Evolutionary conservation across 1,140 invertebrate genomes (phyloP), one percentile per base, ranked within the genome.

Genomic region (Drosophila pruinosa): DNA sequence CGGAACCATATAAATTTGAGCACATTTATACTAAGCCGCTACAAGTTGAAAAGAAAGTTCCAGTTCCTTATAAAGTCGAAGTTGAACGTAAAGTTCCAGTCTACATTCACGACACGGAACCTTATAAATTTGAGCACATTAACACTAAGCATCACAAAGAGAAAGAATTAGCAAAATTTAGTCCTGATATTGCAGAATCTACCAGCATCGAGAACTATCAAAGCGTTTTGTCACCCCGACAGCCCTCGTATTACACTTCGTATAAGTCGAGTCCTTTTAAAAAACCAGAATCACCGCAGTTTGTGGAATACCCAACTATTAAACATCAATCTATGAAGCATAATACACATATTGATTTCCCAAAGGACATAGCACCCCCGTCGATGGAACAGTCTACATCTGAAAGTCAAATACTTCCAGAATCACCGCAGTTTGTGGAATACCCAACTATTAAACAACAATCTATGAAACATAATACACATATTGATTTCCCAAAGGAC

Each of bases 41-140:
- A 68, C 90, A 83, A 69, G 89, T 93, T 12, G 93, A 94, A 70
- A 93, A 93, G 65, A 92, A 91, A 79, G 92, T 94, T 4, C 93
- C 93, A 0, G 92, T 93, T 2, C 89, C 89, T 2, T 88, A 72
- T 50, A 91, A 92, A 74, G 92, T 94, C 0, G 92, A 93, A 47
- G 92, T 93, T 0, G 93, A 93, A 63, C 92, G 92, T 56, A 92
- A 92, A 12, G 89, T 93, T 26, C 92, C 93, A 10, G 39, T 90
- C 36, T 86, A 81, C 8, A 89, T 90, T 31, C 74, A 68, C n/a
- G 54, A 64, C 1, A 77, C 62, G 4, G 83, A 89, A 47, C 78
- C 81, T 15, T 86, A 86, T 15, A 83, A 65, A 45, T 79, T 61
- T 31, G 80, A 85, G 15, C 59, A 56, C 12, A 65, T 54, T 1